Evolutionary conservation across 1,140 invertebrate genomes (phyloP), one percentile per base, ranked within the genome.

Genomic region (Drosophila repletoides): DNA sequence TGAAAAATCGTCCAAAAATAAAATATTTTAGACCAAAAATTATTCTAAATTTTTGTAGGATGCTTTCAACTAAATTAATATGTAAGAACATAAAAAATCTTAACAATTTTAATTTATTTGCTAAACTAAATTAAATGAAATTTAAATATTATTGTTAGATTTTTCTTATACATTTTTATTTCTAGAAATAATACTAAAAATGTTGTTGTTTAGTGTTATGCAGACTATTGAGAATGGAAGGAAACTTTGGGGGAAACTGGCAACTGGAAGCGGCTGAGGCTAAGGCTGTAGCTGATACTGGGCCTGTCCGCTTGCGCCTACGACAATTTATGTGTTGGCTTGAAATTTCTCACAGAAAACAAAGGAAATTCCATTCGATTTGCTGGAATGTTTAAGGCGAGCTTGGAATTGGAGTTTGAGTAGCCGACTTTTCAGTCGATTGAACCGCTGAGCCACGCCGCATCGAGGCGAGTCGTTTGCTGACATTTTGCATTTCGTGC

Each of bases 401-500:
- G 72, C 68, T 28, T 28, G 21, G 15, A 28, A 38, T 38, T 12
- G 21, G 19, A 55, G 36, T 49, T 5, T 7, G 22, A 52, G 49
- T 17, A 7, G 43, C 31, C 41, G 9, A 48, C 43, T 48, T 66
- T 67, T 31, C 56, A 73, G 52, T 51, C 71, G 74, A 84, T 84
- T 86, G 79, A 64, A 72, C 72, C 68, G 77, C 83, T 67, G 71
- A n/a, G n/a, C n/a, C n/a, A n/a, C n/a, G n/a, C n/a, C n/a, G n/a
- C n/a, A n/a, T n/a, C n/a, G n/a, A n/a, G n/a, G n/a, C n/a, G n/a
- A n/a, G n/a, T n/a, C n/a, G n/a, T n/a, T 40, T 66, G 79, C 79
- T 86, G 86, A 88, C 86, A 88, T 88, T 88, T 88, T 88, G 86
- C 86, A 88, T 88, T 88, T 88, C 86, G 76, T 79, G 72, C 80